phyloP scores from a whole-genome alignment of 2,888 invertebrate genomes.

The Ophion slaviceki region DNA sequence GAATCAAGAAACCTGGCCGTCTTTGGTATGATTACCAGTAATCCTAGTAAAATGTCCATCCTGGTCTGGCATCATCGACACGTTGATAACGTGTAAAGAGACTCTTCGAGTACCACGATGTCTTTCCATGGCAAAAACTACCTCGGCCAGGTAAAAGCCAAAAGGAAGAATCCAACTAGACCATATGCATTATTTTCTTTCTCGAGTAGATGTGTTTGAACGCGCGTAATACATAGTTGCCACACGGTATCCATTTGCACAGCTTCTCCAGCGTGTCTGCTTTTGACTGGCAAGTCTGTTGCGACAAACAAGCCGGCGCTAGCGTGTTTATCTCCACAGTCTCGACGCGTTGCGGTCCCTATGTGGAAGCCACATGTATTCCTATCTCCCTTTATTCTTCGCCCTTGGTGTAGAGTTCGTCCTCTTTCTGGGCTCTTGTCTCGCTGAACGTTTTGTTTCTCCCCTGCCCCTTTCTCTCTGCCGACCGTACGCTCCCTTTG shows the following conservation, averaged over 20 bases:
- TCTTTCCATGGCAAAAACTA: neutral
- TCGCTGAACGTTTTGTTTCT: constrained; percentile 45
- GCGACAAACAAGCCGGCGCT: constrained; percentile 33
- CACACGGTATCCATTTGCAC: constrained; percentile 36
- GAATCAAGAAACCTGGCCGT: no score
- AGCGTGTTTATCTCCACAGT: neutral
- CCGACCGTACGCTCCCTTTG: constrained; percentile 35
- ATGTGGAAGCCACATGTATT: constrained; percentile 43
- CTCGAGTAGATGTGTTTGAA: constrained; percentile 1
- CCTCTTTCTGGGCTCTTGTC: constrained; percentile 48
- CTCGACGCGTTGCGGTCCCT: constrained; percentile 30
- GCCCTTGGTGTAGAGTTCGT: constrained; percentile 25
- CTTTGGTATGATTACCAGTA: no score
- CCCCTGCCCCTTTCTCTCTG: constrained; percentile 3
- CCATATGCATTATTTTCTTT: constrained; percentile 1
- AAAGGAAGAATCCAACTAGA: neutral
- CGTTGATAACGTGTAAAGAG: no score
- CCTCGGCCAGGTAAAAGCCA: neutral
- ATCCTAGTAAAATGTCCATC: no score
- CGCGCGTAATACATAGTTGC: neutral
- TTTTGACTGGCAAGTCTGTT: constrained; percentile 34
- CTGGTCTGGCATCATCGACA: no score
- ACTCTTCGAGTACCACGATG: neutral
- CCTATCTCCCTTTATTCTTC: constrained; percentile 31
- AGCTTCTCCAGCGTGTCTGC: constrained; percentile 39